Percentiles rank a stretch among this genome's conserved stretches.
phyloP scores from a whole-genome alignment of 1,140 invertebrate genomes.

The Phenacoccus solenopsis region DNA sequence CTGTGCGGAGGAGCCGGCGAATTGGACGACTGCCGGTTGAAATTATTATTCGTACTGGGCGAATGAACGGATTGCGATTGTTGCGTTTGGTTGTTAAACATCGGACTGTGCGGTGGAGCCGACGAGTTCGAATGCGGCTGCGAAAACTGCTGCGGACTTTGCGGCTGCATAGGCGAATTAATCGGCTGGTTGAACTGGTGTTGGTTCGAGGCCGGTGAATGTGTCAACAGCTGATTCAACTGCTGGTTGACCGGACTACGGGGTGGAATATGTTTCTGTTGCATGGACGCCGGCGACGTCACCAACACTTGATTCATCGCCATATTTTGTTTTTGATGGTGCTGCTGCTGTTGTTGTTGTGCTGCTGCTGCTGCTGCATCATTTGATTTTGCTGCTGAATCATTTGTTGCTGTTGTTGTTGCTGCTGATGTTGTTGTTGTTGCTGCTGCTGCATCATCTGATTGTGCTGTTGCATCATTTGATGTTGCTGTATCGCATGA shows the following conservation, averaged over 20 bases:
- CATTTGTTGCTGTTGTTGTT: constrained; percentile 22
- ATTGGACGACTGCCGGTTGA: too few species aligned
- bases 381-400: constrained; percentile 23
- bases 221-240: not conserved
- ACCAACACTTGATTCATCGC: not conserved
- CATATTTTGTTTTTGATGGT: not conserved
- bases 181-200: not conserved
- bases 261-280: constrained; percentile 11
- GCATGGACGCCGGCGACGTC: not conserved
- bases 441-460: too few species aligned
- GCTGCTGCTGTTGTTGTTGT: constrained; percentile 20
- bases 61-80: not conserved
- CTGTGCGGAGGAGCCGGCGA: too few species aligned
- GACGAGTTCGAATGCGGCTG: constrained; percentile 35
- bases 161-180: constrained; percentile 41
- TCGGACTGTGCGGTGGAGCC: constrained; percentile 32
- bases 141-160: constrained; percentile 37
- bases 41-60: not conserved
- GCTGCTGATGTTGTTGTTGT: too few species aligned
- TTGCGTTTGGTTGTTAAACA: too few species aligned
- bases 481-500: constrained; percentile 20
- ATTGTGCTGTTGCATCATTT: too few species aligned
- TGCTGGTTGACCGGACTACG: not conserved
- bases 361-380: constrained; percentile 21
- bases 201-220: not conserved